Conservation (phyloP, 1,140 invertebrate genomes). For the Archivesica marissinica region DNA sequence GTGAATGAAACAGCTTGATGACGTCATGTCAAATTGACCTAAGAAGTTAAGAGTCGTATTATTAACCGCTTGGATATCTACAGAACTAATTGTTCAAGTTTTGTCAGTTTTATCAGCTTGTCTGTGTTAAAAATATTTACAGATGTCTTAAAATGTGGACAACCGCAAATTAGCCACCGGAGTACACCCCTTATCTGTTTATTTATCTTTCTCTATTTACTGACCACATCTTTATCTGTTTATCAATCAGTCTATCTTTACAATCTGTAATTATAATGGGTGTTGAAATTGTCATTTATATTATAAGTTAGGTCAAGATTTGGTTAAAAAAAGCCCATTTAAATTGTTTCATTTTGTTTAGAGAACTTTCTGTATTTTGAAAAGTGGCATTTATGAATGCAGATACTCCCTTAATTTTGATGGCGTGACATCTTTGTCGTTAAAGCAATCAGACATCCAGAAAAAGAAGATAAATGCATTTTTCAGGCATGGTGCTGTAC, state of each 20-base stretch:
- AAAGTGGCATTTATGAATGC: neutral
- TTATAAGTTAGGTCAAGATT: slow-evolving; percentile 15
- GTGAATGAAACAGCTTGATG: too few species aligned
- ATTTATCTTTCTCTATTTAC: slow-evolving; percentile 20
- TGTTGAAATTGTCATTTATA: slow-evolving; percentile 42
- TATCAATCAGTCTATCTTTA: slow-evolving; percentile 32
- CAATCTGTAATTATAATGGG: slow-evolving; percentile 23
- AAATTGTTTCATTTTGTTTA: slow-evolving; percentile 21
- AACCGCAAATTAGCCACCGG: slow-evolving; percentile 33
- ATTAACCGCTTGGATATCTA: neutral
- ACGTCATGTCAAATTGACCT: neutral
- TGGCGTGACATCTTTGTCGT: slow-evolving; percentile 6
- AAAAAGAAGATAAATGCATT: slow-evolving; percentile 13
- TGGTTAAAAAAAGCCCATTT: slow-evolving; percentile 20
- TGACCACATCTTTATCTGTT: slow-evolving; percentile 45
- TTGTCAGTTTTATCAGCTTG: slow-evolving; percentile 25
- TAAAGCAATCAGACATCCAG: slow-evolving; percentile 5
- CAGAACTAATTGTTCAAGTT: neutral
- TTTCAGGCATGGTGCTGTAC: too few species aligned
- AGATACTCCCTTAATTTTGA: neutral
- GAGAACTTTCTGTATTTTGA: slow-evolving; percentile 10
- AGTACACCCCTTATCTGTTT: slow-evolving; percentile 11
- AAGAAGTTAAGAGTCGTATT: neutral
- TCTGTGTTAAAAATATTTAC: slow-evolving; percentile 13
- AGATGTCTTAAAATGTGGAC: slow-evolving; percentile 20